A percentile compares a stretch with the other conserved stretches of the same genome.
These are phyloP conservation scores for Gerosis bhagava DNA, from an alignment of 2,888 invertebrate genomes.

Conservation along the genomic window DNA sequence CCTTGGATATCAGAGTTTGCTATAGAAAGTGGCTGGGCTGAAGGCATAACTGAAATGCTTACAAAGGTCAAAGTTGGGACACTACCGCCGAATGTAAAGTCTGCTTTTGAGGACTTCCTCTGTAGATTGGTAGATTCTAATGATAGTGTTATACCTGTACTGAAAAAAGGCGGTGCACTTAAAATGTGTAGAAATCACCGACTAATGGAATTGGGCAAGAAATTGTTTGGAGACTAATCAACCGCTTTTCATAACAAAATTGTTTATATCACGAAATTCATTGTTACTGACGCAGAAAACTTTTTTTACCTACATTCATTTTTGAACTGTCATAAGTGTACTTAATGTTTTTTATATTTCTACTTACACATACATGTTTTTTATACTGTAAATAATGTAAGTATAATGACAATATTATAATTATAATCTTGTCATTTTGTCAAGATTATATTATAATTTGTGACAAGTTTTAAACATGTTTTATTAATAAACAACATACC, in stretches of 20 bases:
- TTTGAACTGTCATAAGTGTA: slow-evolving; percentile 32
- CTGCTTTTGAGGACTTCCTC: slow-evolving; percentile 95
- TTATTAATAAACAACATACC: slow-evolving; percentile 20
- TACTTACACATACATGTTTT: slow-evolving; percentile 21
- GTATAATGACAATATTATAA: slow-evolving; percentile 16
- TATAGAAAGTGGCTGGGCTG: slow-evolving; percentile 96
- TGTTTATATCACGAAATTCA: slow-evolving; percentile 11
- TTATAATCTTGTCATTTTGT: too few relatives aligned
- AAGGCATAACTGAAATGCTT: slow-evolving; percentile 92
- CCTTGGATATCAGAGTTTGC: slow-evolving; percentile 96
- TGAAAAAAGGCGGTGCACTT: slow-evolving; percentile 92
- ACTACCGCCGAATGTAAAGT: slow-evolving; percentile 91
- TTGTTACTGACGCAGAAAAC: slow-evolving; percentile 12
- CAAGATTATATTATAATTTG: too few relatives aligned
- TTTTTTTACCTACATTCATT: slow-evolving; percentile 24
- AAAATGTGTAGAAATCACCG: slow-evolving; percentile 93
- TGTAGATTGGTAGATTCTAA: slow-evolving; percentile 93
- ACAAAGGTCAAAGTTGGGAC: slow-evolving; percentile 92
- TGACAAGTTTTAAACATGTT: slow-evolving; percentile 16
- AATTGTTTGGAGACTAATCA: slow-evolving; percentile 92
- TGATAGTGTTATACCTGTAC: slow-evolving; percentile 86
- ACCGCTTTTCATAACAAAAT: slow-evolving; percentile 8
- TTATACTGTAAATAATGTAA: slow-evolving; percentile 34
- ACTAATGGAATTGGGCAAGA: slow-evolving; percentile 94
- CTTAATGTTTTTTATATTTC: slow-evolving; percentile 30